These are phyloP conservation scores for Bucorvus abyssinicus DNA, from an alignment of 2,797 vertebrate genomes.

Conservation along the genomic window DNA sequence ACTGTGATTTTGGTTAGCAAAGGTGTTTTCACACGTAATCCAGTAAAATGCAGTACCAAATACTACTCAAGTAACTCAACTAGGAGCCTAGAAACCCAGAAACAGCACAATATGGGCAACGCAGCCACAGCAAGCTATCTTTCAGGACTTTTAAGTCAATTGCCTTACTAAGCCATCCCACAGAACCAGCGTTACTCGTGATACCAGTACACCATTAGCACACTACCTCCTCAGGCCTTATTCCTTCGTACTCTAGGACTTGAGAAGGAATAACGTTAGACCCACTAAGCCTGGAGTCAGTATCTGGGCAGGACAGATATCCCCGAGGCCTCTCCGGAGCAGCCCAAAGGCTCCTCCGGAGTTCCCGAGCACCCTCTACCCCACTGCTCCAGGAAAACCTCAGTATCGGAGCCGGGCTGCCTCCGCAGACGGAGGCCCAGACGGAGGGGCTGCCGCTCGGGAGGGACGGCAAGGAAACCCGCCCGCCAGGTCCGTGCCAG, in stretches of 20 bases:
- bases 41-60: background rate
- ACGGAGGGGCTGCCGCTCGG: no score
- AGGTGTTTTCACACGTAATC: background rate
- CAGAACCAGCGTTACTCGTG: rapidly evolving
- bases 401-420: background rate
- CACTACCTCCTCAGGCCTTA: no score
- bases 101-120: rapidly evolving
- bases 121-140: rapidly evolving
- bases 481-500: rapidly evolving
- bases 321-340: background rate
- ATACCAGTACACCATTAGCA: rapidly evolving
- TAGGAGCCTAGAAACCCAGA: background rate
- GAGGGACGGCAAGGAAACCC: rapidly evolving
- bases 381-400: background rate
- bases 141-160: rapidly evolving
- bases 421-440: no score
- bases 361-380: background rate
- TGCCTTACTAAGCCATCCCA: background rate
- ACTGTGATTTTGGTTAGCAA: background rate
- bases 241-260: background rate
- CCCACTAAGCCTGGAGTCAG: rapidly evolving
- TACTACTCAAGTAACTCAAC: background rate
- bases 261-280: background rate
- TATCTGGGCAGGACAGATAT: rapidly evolving
- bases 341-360: background rate